phyloP scores from a whole-genome alignment of 2,888 invertebrate genomes.

The Nemotelus nigrinus region DNA sequence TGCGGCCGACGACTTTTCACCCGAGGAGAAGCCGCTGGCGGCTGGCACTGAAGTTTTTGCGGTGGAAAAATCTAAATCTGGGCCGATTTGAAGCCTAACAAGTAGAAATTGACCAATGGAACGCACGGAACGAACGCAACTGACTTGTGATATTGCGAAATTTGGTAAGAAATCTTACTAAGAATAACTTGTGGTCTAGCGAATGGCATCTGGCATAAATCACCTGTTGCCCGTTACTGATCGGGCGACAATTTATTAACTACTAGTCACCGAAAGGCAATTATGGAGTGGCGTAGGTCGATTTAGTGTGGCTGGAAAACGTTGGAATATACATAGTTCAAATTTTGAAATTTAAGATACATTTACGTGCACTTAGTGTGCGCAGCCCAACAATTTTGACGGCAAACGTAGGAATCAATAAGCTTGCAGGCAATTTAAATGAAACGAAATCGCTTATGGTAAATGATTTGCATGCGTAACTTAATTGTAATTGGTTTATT shows the following conservation, averaged over 20 bases:
- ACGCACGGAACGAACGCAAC: not conserved
- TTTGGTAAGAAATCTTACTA: conserved; percentile 18
- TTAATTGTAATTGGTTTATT: too few species aligned
- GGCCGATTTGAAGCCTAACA: not conserved
- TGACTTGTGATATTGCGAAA: conserved; percentile 21
- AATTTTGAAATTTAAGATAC: conserved; percentile 25
- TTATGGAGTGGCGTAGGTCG: conserved; percentile 13
- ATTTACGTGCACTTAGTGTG: conserved; percentile 18
- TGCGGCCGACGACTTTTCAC: not conserved
- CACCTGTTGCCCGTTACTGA: conserved; percentile 20
- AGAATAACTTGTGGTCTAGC: not conserved
- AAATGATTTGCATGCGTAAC: too few species aligned
- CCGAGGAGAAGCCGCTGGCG: not conserved
- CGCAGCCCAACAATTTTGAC: not conserved
- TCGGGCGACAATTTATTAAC: conserved; percentile 25
- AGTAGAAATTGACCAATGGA: conserved; percentile 6
- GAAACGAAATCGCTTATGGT: too few species aligned
- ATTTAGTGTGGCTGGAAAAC: not conserved
- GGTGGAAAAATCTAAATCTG: not conserved
- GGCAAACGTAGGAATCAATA: not conserved
- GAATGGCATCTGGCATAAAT: conserved; percentile 24
- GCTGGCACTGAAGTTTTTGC: not conserved
- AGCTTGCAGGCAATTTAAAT: too few species aligned
- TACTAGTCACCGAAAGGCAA: conserved; percentile 19
- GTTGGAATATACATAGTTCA: not conserved